Conservation (phyloP, 1,140 invertebrate genomes). For the Saccostrea cuccullata region DNA sequence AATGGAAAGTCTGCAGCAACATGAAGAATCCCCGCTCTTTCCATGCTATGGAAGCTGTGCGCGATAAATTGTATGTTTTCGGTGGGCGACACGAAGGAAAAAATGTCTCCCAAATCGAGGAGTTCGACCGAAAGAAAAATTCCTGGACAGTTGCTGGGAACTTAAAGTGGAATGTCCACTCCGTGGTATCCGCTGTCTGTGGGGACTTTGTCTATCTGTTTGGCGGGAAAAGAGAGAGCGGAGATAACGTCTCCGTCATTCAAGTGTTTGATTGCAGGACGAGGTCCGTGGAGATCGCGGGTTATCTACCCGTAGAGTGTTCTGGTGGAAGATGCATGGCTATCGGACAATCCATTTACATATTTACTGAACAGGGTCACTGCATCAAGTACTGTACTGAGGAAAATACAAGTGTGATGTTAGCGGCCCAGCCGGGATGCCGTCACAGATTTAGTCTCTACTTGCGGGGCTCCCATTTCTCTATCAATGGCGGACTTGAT, state of each 20-base stretch:
- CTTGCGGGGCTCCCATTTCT: neutral
- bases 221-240: constrained; percentile 2
- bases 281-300: neutral
- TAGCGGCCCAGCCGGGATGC: neutral
- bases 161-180: constrained; percentile 21
- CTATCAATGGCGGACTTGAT: neutral
- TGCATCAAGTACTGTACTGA: constrained; percentile 12
- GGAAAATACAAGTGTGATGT: neutral
- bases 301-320: constrained; percentile 21
- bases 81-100: constrained; percentile 2
- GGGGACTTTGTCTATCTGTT: constrained; percentile 8
- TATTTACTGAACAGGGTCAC: constrained; percentile 25
- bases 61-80: constrained; percentile 3
- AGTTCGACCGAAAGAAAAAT: constrained; percentile 32
- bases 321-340: neutral
- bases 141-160: neutral
- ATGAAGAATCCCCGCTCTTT: constrained; percentile 2
- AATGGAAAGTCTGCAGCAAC: constrained; percentile 27
- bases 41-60: neutral
- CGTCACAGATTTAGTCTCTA: neutral
- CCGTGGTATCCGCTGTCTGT: neutral
- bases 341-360: neutral
- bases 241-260: constrained; percentile 12
- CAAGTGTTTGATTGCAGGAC: constrained; percentile 24
- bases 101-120: constrained; percentile 19